Evolutionary conservation across 2,888 invertebrate genomes (phyloP).

Genomic region (Gnatocerus cornutus): DNA sequence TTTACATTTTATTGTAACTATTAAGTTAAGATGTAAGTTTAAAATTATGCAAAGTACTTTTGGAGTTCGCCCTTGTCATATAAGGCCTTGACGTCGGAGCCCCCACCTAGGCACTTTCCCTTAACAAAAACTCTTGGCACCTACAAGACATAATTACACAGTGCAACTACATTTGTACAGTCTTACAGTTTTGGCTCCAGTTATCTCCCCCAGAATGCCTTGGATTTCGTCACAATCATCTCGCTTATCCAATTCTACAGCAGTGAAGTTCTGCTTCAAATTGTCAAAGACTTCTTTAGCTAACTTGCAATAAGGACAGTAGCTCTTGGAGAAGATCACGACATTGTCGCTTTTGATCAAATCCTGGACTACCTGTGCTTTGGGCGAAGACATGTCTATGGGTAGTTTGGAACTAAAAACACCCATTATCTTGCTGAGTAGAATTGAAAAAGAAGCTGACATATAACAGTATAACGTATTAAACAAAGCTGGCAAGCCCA

Average conservation of each 20-base stretch:
- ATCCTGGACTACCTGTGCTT: constrained; percentile 74
- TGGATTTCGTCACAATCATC: constrained; percentile 90
- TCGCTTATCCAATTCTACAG: constrained; percentile 87
- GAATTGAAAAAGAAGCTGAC: constrained; percentile 19
- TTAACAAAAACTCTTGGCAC: constrained; percentile 96
- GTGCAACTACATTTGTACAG: neutral
- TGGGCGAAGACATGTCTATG: constrained; percentile 43
- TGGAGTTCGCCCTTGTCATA: constrained; percentile 81
- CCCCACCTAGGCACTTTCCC: constrained; percentile 93
- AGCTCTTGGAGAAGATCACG: constrained; percentile 92
- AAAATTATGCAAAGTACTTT: constrained; percentile 54
- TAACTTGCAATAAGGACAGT: constrained; percentile 92
- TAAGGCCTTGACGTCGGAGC: constrained; percentile 87
- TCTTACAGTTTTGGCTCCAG: constrained; percentile 86
- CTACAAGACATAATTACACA: constrained; percentile 70
- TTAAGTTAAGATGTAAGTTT: neutral
- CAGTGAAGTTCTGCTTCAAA: constrained; percentile 79
- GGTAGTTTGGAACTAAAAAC: constrained; percentile 43
- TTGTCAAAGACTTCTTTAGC: constrained; percentile 90
- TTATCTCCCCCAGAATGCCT: constrained; percentile 82
- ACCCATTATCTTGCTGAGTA: constrained; percentile 41
- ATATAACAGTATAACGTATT: constrained; percentile 33
- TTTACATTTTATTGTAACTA: neutral
- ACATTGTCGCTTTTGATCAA: constrained; percentile 83
- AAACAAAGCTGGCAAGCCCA: constrained; percentile 28